phyloP scores from a whole-genome alignment of 2,797 vertebrate species.

The Limnodromus scolopaceus region DNA sequence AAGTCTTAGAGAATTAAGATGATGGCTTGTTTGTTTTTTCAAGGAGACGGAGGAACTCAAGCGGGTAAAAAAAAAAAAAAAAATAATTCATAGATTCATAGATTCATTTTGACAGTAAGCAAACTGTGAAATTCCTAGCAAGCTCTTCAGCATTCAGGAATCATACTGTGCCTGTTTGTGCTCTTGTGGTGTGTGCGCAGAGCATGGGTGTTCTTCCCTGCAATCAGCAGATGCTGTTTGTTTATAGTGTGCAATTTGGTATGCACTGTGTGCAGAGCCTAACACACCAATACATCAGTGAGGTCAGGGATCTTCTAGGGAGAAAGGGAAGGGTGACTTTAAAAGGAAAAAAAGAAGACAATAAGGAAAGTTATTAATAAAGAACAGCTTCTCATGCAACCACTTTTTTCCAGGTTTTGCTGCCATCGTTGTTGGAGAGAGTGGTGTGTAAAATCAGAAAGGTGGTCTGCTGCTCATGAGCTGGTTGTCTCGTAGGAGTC shows the following conservation, averaged over 20 bases:
- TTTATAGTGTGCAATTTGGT: neutral
- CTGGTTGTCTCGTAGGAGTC: neutral
- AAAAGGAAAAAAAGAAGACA: neutral
- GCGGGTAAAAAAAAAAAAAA: neutral
- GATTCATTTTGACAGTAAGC: constrained; percentile 1
- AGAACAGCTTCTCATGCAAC: neutral
- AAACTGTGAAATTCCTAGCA: constrained; percentile 44
- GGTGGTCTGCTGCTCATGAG: neutral
- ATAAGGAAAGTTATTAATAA: neutral
- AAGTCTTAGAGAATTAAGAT: neutral
- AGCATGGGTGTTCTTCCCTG: constrained; percentile 14
- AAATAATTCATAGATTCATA: neutral
- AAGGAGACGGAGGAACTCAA: neutral
- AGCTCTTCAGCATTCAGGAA: constrained; percentile 18
- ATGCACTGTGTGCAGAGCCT: neutral
- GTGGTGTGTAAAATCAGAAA: neutral
- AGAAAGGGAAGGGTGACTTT: neutral
- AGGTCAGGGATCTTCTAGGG: neutral
- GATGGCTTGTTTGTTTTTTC: constrained; percentile 4
- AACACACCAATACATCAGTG: neutral
- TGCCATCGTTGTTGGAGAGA: neutral
- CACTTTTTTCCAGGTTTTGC: neutral
- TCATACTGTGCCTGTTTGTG: constrained; percentile 17
- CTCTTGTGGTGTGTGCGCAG: neutral
- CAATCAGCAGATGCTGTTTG: constrained; percentile 2